Evolutionary conservation across 2,797 vertebrate genomes (phyloP), one percentile per base, ranked within the genome.

Genomic region (Chelonia mydas): DNA sequence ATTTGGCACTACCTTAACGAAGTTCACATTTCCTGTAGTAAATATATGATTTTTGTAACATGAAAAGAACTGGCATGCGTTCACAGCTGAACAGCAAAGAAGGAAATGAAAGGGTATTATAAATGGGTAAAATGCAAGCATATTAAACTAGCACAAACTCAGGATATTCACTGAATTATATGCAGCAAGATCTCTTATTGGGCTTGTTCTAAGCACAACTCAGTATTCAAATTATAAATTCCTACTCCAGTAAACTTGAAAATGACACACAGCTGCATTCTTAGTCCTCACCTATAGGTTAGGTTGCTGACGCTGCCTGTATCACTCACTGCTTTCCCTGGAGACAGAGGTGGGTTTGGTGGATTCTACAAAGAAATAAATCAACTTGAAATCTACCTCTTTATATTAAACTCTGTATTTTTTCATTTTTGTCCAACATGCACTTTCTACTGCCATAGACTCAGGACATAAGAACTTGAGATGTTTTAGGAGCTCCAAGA

Each of bases 251-350:
- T 7, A 55, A 49, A 80, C 72, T 81, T 94, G 51, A 79, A 21
- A 41, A 27, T 0, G 0, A 65, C 11, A 81, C 41, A 82, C 28
- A 81, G n/a, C 0, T 10, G 87, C 13, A 25, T 31, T 28, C 10
- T 84, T 10, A 92, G 91, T 87, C 57, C 98, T 98, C 91, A 98
- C 98, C 98, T 97, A n/a, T 97, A 98, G 0, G 95, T 53, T 2
- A 83, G 27, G 68, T n/a, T 98, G 86, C 93, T 98, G 92, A 81
- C 89, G 74, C 81, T 97, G 83, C 68, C 94, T 88, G 92, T 33
- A 45, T 98, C 98, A 76, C 57, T 89, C 55, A 88, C 37, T 97
- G 97, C 49, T 90, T 98, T 98, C 76, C 87, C 98, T 90, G 98
- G 98, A 90, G 98, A 98, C n/a, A 87, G 45, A 84, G 98, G 96